Conservation (phyloP, 2,888 invertebrate species). For the Tupiocoris notatus region DNA sequence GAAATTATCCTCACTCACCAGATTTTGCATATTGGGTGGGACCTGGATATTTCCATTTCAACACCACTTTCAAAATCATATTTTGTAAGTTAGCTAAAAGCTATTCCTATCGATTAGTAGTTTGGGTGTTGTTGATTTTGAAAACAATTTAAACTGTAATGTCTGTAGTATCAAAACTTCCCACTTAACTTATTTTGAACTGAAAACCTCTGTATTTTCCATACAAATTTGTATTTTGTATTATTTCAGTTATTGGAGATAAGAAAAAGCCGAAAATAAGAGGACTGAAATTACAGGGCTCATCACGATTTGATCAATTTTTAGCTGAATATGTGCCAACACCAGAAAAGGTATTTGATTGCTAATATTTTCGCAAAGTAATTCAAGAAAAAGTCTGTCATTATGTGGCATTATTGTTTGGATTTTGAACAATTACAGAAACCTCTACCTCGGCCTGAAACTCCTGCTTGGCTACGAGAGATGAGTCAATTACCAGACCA, state of each 20-base stretch:
- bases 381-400: background rate
- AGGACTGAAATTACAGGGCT: background rate
- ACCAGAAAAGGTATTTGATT: constrained; percentile 33
- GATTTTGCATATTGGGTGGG: too few species aligned
- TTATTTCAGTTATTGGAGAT: background rate
- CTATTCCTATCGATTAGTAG: too few species aligned
- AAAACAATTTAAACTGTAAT: too few species aligned
- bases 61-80: too few species aligned
- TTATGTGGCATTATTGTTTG: background rate
- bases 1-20: too few species aligned
- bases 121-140: too few species aligned
- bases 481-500: constrained; percentile 28
- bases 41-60: too few species aligned
- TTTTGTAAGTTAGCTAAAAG: too few species aligned
- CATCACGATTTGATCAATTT: constrained; percentile 22
- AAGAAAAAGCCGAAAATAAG: constrained; percentile 7
- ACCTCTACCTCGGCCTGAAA: background rate
- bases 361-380: background rate
- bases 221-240: too few species aligned
- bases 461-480: constrained; percentile 34
- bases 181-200: too few species aligned
- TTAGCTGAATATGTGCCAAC: constrained; percentile 32
- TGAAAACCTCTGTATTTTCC: too few species aligned
- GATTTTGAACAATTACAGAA: background rate
- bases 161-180: too few species aligned